These are phyloP conservation scores for Wasmannia auropunctata DNA, from an alignment of 1,140 invertebrate species.

Conservation along the genomic window DNA sequence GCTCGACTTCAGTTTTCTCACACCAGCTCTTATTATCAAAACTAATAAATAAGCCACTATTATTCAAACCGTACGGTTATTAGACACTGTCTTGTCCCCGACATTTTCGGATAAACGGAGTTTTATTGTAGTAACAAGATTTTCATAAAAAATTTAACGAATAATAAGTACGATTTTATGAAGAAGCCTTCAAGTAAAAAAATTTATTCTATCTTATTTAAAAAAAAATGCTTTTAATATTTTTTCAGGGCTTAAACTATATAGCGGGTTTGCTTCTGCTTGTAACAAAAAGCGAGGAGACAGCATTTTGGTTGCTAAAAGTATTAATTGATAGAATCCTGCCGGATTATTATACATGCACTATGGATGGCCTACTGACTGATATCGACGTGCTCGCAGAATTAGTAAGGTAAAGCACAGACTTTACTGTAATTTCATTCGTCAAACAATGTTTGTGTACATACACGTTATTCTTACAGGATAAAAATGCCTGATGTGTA, in stretches of 20 bases:
- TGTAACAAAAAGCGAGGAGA: constrained; percentile 95
- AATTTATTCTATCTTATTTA: constrained; percentile 9
- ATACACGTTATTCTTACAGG: constrained; percentile 82
- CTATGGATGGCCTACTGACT: constrained; percentile 94
- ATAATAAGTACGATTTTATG: constrained; percentile 30
- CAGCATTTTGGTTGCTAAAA: constrained; percentile 96
- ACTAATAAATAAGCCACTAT: too few species aligned
- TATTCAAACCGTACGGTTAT: too few species aligned
- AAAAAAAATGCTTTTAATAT: constrained; percentile 31
- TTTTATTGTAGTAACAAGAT: background rate
- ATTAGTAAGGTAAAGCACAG: constrained; percentile 88
- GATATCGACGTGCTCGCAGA: constrained; percentile 95
- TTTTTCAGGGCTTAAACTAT: constrained; percentile 93
- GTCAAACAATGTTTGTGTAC: background rate
- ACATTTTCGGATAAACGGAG: too few species aligned
- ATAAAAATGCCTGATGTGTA: constrained; percentile 92
- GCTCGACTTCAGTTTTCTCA: too few species aligned
- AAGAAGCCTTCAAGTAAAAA: background rate
- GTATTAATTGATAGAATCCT: constrained; percentile 94
- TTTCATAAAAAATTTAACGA: constrained; percentile 16
- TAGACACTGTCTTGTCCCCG: too few species aligned
- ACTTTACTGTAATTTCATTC: background rate
- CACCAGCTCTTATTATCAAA: too few species aligned
- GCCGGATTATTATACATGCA: constrained; percentile 94
- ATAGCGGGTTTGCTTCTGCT: constrained; percentile 94